These are phyloP conservation scores for Zosterops japonicus DNA, from an alignment of 2,113 vertebrate genomes.

Conservation along the genomic window DNA sequence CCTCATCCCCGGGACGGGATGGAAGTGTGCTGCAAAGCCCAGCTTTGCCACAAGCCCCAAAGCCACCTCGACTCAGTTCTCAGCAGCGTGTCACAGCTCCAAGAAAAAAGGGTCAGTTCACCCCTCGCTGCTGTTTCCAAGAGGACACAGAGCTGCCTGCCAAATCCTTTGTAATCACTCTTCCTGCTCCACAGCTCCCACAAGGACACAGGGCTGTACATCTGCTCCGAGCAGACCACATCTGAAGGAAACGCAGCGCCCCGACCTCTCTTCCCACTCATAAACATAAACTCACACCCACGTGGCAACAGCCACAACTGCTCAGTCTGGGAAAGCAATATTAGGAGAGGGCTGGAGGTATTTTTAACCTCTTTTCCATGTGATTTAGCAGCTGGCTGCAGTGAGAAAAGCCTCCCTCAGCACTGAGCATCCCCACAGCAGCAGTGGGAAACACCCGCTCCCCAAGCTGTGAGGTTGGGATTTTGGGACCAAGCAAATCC, in stretches of 20 bases:
- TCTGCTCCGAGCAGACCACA: slow-evolving; percentile 27
- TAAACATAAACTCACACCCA: slow-evolving; percentile 60
- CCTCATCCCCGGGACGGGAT: background rate
- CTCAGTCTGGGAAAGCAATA: slow-evolving; percentile 42
- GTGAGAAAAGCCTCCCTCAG: slow-evolving; percentile 6
- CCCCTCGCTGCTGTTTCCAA: background rate
- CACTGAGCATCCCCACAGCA: background rate
- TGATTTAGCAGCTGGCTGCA: slow-evolving; percentile 48
- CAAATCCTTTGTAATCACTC: slow-evolving; percentile 18
- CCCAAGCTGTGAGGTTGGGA: background rate
- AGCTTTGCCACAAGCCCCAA: background rate
- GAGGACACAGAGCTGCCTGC: background rate
- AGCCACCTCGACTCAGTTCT: background rate
- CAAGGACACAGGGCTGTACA: background rate
- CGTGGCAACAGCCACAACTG: slow-evolving; percentile 62
- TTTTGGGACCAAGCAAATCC: background rate
- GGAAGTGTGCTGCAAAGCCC: background rate
- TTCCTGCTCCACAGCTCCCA: slow-evolving; percentile 50
- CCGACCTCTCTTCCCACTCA: slow-evolving; percentile 57
- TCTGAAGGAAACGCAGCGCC: slow-evolving; percentile 47
- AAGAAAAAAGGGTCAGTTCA: background rate
- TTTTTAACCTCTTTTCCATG: slow-evolving; percentile 59
- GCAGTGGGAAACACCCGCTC: background rate
- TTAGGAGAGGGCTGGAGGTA: slow-evolving; percentile 20
- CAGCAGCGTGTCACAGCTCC: background rate